These are phyloP conservation scores for Calypte anna DNA, from an alignment of 2,113 vertebrate species.

Conservation along the genomic window DNA sequence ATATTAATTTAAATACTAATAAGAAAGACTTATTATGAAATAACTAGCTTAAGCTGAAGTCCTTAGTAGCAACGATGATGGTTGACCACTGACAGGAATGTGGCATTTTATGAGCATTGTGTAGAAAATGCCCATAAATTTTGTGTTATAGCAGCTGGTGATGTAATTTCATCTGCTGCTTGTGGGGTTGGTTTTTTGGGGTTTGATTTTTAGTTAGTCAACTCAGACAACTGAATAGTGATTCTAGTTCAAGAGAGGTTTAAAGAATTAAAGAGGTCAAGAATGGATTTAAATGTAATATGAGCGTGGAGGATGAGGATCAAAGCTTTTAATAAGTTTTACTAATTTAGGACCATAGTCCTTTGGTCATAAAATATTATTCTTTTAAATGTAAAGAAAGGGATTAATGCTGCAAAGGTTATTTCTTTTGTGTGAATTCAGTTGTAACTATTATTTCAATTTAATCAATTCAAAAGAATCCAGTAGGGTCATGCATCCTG, in stretches of 20 bases:
- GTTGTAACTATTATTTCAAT: background rate
- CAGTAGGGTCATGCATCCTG: background rate
- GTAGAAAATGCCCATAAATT: background rate
- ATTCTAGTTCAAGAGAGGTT: background rate
- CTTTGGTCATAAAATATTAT: background rate
- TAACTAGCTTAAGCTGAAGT: background rate
- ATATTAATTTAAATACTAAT: background rate
- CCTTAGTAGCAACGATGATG: background rate
- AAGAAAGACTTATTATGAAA: background rate
- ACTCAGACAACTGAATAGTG: background rate
- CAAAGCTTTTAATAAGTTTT: background rate
- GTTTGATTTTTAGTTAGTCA: background rate
- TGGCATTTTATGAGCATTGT: background rate
- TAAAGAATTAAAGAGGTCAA: background rate
- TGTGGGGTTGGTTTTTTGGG: accelerated
- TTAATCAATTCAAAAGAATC: background rate
- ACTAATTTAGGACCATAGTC: background rate
- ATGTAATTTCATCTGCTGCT: background rate
- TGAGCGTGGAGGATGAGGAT: background rate
- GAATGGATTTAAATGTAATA: background rate
- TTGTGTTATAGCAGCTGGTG: background rate
- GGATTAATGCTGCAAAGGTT: background rate
- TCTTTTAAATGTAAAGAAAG: background rate
- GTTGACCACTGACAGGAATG: background rate
- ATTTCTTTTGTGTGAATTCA: background rate